Evolutionary conservation across 2,113 vertebrate genomes (phyloP).

Genomic region (Gopherus evgoodei): DNA sequence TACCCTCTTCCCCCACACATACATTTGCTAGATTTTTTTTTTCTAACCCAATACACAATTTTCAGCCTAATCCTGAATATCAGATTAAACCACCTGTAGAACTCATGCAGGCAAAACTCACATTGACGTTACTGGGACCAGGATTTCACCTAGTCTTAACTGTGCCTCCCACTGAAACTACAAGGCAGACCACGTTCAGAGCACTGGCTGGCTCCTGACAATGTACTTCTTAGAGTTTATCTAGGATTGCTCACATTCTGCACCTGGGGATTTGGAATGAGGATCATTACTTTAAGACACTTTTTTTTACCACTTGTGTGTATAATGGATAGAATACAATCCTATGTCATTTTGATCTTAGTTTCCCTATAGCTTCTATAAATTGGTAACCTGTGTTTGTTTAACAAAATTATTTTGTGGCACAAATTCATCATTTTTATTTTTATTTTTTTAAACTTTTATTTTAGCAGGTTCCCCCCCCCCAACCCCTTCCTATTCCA

Average conservation of each 20-base stretch:
- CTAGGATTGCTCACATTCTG: too few species aligned
- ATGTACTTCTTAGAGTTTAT: too few species aligned
- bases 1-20: background rate
- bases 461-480: fast-evolving
- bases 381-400: background rate
- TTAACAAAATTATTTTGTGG: background rate
- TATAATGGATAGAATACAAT: background rate
- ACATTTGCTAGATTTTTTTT: fast-evolving
- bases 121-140: background rate
- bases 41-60: background rate
- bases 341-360: background rate
- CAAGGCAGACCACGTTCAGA: too few species aligned
- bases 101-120: background rate
- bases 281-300: fast-evolving
- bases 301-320: background rate
- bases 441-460: background rate
- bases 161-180: too few species aligned
- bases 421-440: background rate
- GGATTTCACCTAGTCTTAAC: background rate
- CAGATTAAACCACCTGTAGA: background rate
- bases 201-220: too few species aligned
- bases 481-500: background rate
- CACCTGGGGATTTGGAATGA: too few species aligned
- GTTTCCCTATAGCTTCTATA: background rate
- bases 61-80: background rate